Conservation (phyloP, 2,113 vertebrate genomes). For the Ochotona curzoniae region DNA sequence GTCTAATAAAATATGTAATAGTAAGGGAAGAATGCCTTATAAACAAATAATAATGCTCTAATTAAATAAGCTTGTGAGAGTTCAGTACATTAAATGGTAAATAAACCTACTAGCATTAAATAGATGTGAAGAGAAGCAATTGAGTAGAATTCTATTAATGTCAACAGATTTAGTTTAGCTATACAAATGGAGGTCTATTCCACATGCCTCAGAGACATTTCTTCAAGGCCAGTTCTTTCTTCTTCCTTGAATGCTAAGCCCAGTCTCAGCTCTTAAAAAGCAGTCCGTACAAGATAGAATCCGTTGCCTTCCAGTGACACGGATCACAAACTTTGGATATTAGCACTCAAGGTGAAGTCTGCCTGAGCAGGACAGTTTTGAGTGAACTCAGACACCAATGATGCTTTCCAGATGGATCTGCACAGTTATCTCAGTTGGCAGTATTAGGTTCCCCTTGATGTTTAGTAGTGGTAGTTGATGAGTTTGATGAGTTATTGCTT, state of each 20-base stretch:
- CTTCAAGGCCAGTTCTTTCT: not conserved
- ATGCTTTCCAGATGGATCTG: not conserved
- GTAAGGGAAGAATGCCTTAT: not conserved
- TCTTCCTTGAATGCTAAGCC: not conserved
- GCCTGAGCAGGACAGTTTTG: not conserved
- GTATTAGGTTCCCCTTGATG: not conserved
- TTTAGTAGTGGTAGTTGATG: not conserved
- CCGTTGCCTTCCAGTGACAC: not conserved
- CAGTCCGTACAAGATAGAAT: not conserved
- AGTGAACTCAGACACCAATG: not conserved
- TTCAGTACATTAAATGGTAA: not conserved
- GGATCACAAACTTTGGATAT: not conserved
- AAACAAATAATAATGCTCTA: not conserved
- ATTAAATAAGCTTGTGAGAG: not conserved
- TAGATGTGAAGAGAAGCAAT: not conserved
- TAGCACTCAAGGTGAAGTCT: not conserved
- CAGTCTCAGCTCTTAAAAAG: not conserved
- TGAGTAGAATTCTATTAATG: not conserved
- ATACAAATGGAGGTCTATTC: not conserved
- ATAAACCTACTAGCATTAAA: constrained; percentile 1
- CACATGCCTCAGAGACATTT: not conserved
- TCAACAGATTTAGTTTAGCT: not conserved
- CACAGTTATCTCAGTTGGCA: not conserved
- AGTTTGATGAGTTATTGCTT: not conserved
- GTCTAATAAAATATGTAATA: not conserved